Evolutionary conservation across 2,888 invertebrate species (phyloP).

Genomic region (Norana najaformis): DNA sequence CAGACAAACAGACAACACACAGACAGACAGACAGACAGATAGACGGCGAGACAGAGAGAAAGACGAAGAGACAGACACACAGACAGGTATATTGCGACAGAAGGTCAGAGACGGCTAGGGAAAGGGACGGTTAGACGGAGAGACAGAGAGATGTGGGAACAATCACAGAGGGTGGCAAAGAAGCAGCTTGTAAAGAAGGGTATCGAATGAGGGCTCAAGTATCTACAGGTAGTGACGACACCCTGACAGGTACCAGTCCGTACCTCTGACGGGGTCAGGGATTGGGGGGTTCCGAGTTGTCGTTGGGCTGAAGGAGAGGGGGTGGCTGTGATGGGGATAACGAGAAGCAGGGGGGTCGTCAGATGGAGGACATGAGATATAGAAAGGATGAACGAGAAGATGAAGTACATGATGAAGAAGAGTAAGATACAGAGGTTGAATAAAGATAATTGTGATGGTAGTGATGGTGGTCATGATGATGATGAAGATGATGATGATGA

Average conservation of each 20-base stretch:
- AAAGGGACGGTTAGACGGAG: no score
- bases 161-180: not conserved
- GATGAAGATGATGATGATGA: not conserved
- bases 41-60: no score
- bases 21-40: no score
- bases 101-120: not conserved
- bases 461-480: not conserved
- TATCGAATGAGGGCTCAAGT: not conserved
- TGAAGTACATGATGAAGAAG: no score
- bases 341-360: not conserved
- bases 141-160: not conserved
- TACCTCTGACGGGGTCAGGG: not conserved
- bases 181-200: not conserved
- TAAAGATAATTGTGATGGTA: not conserved
- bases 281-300: not conserved
- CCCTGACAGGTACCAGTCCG: not conserved
- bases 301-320: no score
- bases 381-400: no score
- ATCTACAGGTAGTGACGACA: not conserved
- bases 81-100: not conserved
- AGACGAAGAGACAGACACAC: not conserved
- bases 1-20: not conserved
- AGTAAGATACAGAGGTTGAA: not conserved
- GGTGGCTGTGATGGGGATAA: not conserved
- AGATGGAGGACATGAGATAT: no score